phyloP scores from a whole-genome alignment of 2,797 vertebrate species.

The Sphenopsis melanotis region DNA sequence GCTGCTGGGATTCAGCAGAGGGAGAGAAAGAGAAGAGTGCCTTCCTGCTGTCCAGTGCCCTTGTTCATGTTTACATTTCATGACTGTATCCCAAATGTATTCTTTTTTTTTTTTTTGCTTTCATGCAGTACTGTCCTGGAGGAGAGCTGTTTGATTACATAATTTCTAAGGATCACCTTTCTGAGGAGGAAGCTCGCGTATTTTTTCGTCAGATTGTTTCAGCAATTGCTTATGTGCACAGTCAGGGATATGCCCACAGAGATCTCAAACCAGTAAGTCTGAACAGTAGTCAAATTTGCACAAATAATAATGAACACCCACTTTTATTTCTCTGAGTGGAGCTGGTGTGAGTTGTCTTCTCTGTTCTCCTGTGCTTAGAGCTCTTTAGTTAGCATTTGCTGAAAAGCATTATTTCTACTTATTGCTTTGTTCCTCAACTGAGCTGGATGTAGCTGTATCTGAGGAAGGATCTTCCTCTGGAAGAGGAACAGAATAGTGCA shows the following conservation, averaged over 20 bases:
- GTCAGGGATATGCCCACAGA: slow-evolving; percentile 91
- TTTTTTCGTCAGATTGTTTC: slow-evolving; percentile 95
- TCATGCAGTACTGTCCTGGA: slow-evolving; percentile 88
- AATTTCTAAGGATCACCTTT: slow-evolving; percentile 89
- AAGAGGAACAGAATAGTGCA: neutral
- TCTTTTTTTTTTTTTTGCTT: neutral
- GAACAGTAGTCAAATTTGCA: neutral
- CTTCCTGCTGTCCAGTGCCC: neutral
- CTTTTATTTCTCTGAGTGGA: neutral
- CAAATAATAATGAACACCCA: neutral
- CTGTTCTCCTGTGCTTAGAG: neutral
- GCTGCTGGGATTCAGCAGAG: neutral
- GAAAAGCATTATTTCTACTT: neutral
- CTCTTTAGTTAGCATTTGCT: neutral
- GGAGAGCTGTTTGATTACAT: slow-evolving; percentile 97
- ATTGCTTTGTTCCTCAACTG: accelerated
- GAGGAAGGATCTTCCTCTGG: neutral
- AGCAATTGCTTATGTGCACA: slow-evolving; percentile 91
- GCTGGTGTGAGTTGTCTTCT: neutral
- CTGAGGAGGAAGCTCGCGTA: slow-evolving; percentile 87
- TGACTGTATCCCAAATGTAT: neutral
- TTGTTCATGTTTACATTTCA: neutral
- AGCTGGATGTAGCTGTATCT: neutral
- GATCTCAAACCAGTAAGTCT: slow-evolving; percentile 92
- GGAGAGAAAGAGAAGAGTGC: neutral